phyloP scores from a whole-genome alignment of 2,888 invertebrate species.

The Rhaphigaster nebulosa region DNA sequence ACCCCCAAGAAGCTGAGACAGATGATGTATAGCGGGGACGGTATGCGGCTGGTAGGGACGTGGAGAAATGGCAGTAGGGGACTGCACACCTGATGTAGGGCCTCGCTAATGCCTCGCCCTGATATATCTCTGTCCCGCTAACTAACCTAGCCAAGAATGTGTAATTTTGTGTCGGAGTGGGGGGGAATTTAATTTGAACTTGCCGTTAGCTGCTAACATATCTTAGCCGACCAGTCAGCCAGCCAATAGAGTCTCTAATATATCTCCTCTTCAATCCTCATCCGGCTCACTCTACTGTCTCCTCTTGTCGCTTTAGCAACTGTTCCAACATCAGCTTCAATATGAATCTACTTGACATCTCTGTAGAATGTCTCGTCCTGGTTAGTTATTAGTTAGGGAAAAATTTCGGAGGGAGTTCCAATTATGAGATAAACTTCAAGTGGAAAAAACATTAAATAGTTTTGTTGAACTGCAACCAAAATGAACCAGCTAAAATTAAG shows the following conservation, averaged over 20 bases:
- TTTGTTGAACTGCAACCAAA: too few species aligned
- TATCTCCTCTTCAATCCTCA: constrained; percentile 11
- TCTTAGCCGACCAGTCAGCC: constrained; percentile 20
- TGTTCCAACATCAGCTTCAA: not conserved
- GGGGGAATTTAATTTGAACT: constrained; percentile 46
- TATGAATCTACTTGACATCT: not conserved
- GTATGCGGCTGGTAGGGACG: not conserved
- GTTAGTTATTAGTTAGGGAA: too few species aligned
- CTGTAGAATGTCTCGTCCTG: not conserved
- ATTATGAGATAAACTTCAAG: too few species aligned
- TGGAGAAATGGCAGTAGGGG: not conserved
- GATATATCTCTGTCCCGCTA: not conserved
- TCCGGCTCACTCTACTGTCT: not conserved
- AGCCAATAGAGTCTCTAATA: constrained; percentile 29
- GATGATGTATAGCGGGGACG: not conserved
- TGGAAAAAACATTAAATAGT: too few species aligned
- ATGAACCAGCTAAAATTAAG: too few species aligned
- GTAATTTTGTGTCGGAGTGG: constrained; percentile 41
- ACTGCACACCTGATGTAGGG: not conserved
- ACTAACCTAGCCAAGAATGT: constrained; percentile 48
- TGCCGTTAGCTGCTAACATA: constrained; percentile 45
- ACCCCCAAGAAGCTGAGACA: not conserved
- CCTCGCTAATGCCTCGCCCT: not conserved
- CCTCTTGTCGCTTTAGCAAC: not conserved
- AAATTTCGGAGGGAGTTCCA: too few species aligned